A percentile compares a stretch with the other conserved stretches of the same genome.
phyloP scores from a whole-genome alignment of 2,113 vertebrate genomes.

The Sitta europaea region DNA sequence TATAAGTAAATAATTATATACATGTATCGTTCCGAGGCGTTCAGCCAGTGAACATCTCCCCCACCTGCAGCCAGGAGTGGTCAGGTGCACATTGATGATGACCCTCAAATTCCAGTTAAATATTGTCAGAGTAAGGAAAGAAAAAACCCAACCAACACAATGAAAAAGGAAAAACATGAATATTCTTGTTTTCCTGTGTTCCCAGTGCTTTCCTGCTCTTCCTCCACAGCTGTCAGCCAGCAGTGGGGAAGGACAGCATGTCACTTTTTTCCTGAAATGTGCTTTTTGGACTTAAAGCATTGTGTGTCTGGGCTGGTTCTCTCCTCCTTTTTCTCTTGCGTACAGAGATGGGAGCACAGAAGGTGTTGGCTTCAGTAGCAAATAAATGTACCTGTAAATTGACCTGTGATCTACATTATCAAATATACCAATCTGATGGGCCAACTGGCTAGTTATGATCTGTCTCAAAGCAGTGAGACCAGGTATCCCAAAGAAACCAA shows the following conservation, averaged over 20 bases:
- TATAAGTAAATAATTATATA: neutral
- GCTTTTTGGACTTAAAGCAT: neutral
- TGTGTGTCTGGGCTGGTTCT: neutral
- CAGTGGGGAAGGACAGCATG: neutral
- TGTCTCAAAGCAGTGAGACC: neutral
- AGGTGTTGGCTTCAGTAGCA: neutral
- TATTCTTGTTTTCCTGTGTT: constrained; percentile 30
- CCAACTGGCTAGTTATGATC: neutral
- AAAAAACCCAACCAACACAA: neutral
- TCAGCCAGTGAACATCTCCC: neutral
- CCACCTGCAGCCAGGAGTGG: neutral
- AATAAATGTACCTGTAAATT: neutral
- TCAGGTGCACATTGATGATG: neutral
- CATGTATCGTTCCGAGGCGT: fast-evolving
- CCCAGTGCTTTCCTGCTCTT: constrained; percentile 12
- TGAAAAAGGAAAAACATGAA: neutral
- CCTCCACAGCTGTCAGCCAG: constrained; percentile 5
- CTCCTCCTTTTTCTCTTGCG: neutral
- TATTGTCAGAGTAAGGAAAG: neutral
- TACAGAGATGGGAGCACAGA: neutral
- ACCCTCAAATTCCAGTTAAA: neutral
- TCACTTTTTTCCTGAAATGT: neutral
- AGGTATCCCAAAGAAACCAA: neutral
- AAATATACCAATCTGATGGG: neutral
- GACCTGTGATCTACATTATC: neutral